Conservation (phyloP, 2,113 vertebrate genomes). For the Thamnaconus septentrionalis region DNA sequence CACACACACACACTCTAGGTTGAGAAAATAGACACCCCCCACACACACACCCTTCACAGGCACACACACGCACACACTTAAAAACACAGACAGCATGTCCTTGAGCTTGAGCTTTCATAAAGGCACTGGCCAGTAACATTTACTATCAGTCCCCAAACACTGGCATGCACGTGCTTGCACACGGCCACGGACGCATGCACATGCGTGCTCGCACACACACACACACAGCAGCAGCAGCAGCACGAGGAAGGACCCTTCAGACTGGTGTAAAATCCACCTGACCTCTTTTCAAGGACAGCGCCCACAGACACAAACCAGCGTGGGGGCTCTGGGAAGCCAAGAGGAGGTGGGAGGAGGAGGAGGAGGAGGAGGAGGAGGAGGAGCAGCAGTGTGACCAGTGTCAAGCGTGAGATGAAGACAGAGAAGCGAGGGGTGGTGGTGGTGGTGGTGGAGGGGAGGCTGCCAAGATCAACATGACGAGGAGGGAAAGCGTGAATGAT, state of each 20-base stretch:
- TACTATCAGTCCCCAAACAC: too few relatives aligned
- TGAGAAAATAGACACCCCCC: slow-evolving; percentile 4
- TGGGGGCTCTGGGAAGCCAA: slow-evolving; percentile 37
- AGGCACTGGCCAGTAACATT: neutral
- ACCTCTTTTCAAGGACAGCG: slow-evolving; percentile 65
- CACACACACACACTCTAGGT: neutral
- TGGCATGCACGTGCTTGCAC: too few relatives aligned
- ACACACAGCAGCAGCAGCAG: too few relatives aligned
- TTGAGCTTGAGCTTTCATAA: slow-evolving; percentile 32
- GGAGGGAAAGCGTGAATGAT: slow-evolving; percentile 39
- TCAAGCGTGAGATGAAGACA: neutral
- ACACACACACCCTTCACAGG: slow-evolving; percentile 24
- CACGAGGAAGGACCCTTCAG: slow-evolving; percentile 22
- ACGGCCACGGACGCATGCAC: too few relatives aligned
- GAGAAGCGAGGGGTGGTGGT: neutral
- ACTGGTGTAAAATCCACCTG: slow-evolving; percentile 49
- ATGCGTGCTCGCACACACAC: too few relatives aligned
- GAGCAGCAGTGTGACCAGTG: neutral
- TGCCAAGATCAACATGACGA: slow-evolving; percentile 34
- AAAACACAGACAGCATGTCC: too few relatives aligned
- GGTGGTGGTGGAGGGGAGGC: neutral
- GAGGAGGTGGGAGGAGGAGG: neutral
- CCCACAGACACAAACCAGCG: slow-evolving; percentile 43
- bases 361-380: too few relatives aligned
- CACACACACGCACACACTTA: too few relatives aligned